phyloP scores from a whole-genome alignment of 2,113 vertebrate species.

The Chaetops frenatus region DNA sequence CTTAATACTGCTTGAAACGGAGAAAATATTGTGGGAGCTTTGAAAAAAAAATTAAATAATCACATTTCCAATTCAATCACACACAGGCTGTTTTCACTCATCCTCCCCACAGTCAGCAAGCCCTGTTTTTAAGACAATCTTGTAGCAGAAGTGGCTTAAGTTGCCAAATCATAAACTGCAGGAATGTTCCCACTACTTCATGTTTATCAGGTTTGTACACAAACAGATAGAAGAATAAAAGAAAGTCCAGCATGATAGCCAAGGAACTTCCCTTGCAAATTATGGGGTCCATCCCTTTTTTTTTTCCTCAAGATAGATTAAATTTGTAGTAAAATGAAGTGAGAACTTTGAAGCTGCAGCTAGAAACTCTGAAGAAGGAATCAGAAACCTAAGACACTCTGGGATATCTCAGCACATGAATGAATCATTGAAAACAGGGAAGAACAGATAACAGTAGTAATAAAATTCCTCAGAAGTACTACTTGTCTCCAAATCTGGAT shows the following conservation, averaged over 20 bases:
- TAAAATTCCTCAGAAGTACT: not conserved
- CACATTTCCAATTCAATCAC: conserved; percentile 1
- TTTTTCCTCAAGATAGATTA: not conserved
- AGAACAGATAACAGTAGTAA: not conserved
- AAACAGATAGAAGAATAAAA: not conserved
- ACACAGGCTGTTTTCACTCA: not conserved
- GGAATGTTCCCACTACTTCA: not conserved
- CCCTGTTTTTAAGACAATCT: not conserved
- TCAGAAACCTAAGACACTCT: not conserved
- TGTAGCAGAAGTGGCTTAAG: not conserved
- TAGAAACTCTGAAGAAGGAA: not conserved
- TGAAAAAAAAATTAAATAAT: not conserved
- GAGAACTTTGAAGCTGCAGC: not conserved
- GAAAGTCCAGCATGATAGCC: not conserved
- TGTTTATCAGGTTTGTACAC: not conserved
- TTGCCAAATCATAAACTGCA: not conserved
- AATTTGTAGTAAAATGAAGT: not conserved
- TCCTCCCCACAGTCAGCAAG: not conserved
- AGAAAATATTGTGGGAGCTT: not conserved
- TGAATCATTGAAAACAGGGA: not conserved
- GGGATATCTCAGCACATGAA: not conserved
- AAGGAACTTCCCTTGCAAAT: not conserved
- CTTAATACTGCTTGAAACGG: not conserved
- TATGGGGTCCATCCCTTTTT: not conserved
- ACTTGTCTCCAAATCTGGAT: not conserved